A percentile compares a stretch with the other conserved stretches of the same genome.
phyloP scores from a whole-genome alignment of 2,888 invertebrate species.

The Tenthredo livida region DNA sequence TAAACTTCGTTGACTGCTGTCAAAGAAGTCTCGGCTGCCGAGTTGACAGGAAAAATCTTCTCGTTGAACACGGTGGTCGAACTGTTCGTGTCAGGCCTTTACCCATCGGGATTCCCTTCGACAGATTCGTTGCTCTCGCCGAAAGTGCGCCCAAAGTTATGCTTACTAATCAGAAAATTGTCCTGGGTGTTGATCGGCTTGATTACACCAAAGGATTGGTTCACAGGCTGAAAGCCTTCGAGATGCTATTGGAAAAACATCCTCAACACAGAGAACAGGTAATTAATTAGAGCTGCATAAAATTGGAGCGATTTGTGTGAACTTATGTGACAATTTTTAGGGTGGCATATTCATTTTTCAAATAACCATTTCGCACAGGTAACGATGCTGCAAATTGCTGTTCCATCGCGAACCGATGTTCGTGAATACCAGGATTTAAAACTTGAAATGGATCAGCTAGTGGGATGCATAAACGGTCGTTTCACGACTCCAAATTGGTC shows the following conservation, averaged over 20 bases:
- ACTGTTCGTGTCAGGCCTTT: constrained; percentile 91
- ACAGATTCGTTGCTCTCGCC: constrained; percentile 90
- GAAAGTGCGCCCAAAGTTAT: constrained; percentile 83
- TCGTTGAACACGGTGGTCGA: constrained; percentile 93
- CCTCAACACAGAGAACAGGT: constrained; percentile 93
- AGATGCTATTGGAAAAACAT: constrained; percentile 88
- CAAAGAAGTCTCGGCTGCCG: constrained; percentile 92
- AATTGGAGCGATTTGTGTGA: neutral
- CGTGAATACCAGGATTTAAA: constrained; percentile 94
- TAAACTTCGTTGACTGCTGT: constrained; percentile 95
- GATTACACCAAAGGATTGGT: constrained; percentile 96
- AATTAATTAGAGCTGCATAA: neutral
- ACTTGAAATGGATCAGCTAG: constrained; percentile 93
- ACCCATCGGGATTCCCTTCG: constrained; percentile 94
- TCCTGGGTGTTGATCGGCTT: constrained; percentile 92
- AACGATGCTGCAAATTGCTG: constrained; percentile 90
- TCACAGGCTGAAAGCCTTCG: constrained; percentile 90
- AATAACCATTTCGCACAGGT: constrained; percentile 72
- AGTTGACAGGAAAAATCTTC: constrained; percentile 91
- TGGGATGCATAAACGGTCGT: constrained; percentile 92
- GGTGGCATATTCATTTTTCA: neutral
- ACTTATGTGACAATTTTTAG: constrained; percentile 3
- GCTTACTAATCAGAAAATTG: constrained; percentile 88
- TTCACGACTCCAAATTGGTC: constrained; percentile 96
- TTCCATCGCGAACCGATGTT: constrained; percentile 94